Evolutionary conservation across 2,797 vertebrate genomes (phyloP).

Genomic region (Tauraco hartlaubi): DNA sequence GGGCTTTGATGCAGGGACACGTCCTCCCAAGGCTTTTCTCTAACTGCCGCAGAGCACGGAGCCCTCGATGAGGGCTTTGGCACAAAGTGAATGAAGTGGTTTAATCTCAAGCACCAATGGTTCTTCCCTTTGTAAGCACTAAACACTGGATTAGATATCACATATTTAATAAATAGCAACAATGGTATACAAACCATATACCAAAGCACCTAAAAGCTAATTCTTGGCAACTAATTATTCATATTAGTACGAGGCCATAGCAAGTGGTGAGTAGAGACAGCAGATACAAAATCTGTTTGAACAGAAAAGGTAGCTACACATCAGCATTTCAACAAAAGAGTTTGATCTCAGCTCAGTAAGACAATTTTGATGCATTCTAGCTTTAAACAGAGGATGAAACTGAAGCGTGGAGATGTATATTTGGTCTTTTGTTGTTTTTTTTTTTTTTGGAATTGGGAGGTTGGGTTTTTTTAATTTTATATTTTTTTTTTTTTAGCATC

Average conservation of each 20-base stretch:
- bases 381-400: not conserved
- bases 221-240: slow-evolving; percentile 5
- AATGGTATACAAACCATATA: slow-evolving; percentile 19
- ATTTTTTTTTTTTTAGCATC: not conserved
- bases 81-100: not conserved
- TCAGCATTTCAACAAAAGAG: not conserved
- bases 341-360: not conserved
- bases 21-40: not conserved
- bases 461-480: not conserved
- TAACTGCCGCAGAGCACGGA: not conserved
- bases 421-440: not conserved
- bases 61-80: not conserved
- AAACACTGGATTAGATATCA: slow-evolving; percentile 38
- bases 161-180: slow-evolving; percentile 43
- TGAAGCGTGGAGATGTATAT: not conserved
- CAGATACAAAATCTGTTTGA: not conserved
- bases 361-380: not conserved
- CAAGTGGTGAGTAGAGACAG: not conserved
- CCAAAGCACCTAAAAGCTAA: slow-evolving; percentile 44
- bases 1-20: not conserved
- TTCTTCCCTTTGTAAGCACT: slow-evolving; percentile 13
- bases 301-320: not conserved
- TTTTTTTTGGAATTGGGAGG: not conserved
- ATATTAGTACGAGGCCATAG: not conserved
- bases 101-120: slow-evolving; percentile 39